Evolutionary conservation across 37 sponge, comb jelly and placozoan genomes (phyloP).

Genomic region (Amphimedon queenslandica): DNA sequence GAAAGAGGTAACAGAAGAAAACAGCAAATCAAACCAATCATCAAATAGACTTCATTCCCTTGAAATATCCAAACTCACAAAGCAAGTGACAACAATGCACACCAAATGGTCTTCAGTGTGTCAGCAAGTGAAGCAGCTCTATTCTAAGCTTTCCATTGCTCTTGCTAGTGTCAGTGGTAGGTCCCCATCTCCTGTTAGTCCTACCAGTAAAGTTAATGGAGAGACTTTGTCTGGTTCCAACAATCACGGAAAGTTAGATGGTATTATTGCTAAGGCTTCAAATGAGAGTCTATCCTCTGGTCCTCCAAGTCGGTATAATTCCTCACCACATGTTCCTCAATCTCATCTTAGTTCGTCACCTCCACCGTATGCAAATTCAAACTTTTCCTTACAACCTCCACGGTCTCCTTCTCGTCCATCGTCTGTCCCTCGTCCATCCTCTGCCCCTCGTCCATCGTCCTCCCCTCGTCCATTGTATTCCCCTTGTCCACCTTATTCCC

Average conservation of each 20-base stretch:
- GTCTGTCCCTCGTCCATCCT: neutral
- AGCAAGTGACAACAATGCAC: constrained; percentile 20
- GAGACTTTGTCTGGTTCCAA: no score
- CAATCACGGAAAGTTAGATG: no score
- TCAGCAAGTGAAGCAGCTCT: constrained; percentile 17
- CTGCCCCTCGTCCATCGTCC: no score
- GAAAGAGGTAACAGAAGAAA: constrained; percentile 11
- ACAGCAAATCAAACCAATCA: no score
- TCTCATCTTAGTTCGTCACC: neutral
- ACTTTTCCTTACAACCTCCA: no score
- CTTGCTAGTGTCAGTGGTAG: neutral
- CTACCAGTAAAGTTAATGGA: neutral
- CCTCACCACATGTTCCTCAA: neutral
- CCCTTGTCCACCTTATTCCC: no score
- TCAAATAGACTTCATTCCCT: neutral
- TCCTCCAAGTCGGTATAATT: neutral
- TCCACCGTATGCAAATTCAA: neutral
- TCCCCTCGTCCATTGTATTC: no score
- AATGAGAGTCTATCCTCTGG: neutral
- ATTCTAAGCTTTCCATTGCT: constrained; percentile 21
- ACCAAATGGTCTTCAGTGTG: constrained; percentile 10
- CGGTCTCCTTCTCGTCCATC: neutral
- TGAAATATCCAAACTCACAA: neutral
- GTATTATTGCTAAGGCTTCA: neutral
- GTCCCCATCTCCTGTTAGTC: neutral